Base-by-base conservation (phyloP, 1,140 invertebrate species). In the Nymphalis io region DNA sequence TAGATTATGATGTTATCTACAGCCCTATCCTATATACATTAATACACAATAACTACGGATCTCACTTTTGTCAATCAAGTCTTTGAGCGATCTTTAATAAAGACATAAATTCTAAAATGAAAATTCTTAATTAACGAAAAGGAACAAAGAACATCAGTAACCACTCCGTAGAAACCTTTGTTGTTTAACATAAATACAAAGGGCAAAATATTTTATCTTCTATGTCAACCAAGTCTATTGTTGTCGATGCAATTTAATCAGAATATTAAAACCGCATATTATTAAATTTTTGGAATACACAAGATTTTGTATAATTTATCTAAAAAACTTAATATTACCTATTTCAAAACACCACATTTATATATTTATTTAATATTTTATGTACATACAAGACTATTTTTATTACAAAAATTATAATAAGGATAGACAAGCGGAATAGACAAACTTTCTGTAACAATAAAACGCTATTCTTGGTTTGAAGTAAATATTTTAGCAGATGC, bases 181-280 rank as follows among this genome's bases (percentile, higher is more conserved):
- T 66, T 71, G 59, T 58, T 71, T 66, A 59, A 64, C 23, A 66
- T 65, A 65, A 71, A 71, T 57, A 71, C 63, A 66, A 65, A 64
- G 44, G 21, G 46, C 40, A 60, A 64, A 64, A 70, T 59, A 64
- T 70, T 70, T 70, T 57, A 70, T 70, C 68, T 70, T 64, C 68
- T 33, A 60, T 42, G 53, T 42, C 33, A 64, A 53, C 55, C 68
- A 27, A 27, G 61, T 60, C 44, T 20, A 70, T 64, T 60, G 55
- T 70, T 51, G 33, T 64, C 57, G 60, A 65, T 65, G 55, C 62
- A 60, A 60, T 66, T 60, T 71, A 71, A 70, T 48, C 27, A 59
- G 58, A 62, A 63, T 40, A 23, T 62, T 57, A 27, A n/a, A 39
- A 68, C 40, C 33, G 46, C 11, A 40, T 60, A 23, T 40, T 60